Base-by-base conservation (phyloP, 2,797 vertebrate genomes). In the Semaprochilodus insignis region DNA sequence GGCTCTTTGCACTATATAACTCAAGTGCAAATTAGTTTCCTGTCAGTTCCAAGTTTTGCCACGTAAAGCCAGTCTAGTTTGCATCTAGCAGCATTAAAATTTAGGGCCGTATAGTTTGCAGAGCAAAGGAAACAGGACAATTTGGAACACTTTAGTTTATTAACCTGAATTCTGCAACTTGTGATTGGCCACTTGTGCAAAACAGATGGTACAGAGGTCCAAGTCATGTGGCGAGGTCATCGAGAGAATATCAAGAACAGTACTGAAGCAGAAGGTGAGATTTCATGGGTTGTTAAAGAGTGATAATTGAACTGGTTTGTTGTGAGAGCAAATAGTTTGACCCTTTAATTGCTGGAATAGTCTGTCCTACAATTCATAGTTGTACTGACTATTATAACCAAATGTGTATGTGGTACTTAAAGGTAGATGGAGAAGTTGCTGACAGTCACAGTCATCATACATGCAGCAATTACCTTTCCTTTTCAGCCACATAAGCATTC, bases 381-480 rank as follows among this genome's bases (percentile, higher is more conserved):
- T 71, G n/a, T 14, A 14, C 48, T 48, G 44, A 25, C 44, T 51
- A 51, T 16, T 14, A 21, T 6, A 55, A 15, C 2, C 59, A 25
- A 10, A 19, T 25, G n/a, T 23, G n/a, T 66, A 21, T 67, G 17
- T 67, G 17, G 16, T 23, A 23, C 1, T 23, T 3, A 60, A n/a
- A 70, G n/a, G 10, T 6, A 51, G n/a, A 48, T 40, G 21, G 21
- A n/a, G 44, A 70, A 27, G 60, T 6, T 62, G 60, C n/a, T 62
- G 60, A 62, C 14, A 15, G 10, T 62, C 60, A 62, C 25, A 62
- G 11, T 23, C 54, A 36, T 76, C 40, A 76, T 48, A 60, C n/a
- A 62, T 48, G 14, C 57, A n/a, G 57, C 57, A 25, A 44, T 76
- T 63, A 76, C 62, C 36, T 62, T 60, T 62, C 36, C 15, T 62